phyloP scores from a whole-genome alignment of 2,888 invertebrate species.

The Acrobasis repandana region DNA sequence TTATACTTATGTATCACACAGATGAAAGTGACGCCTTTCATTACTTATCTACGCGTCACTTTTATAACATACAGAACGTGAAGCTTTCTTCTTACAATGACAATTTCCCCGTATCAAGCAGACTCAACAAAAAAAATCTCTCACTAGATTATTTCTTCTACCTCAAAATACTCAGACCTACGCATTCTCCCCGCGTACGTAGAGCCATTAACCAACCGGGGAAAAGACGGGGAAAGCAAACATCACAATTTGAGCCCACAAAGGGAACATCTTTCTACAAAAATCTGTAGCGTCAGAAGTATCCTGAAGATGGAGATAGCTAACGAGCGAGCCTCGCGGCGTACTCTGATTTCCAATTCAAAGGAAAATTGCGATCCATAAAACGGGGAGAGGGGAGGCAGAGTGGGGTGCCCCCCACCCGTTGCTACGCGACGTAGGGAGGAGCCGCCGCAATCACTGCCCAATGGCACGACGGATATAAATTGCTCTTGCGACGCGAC shows the following conservation, averaged over 20 bases:
- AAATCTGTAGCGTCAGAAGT: slow-evolving; percentile 73
- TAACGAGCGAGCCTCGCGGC: slow-evolving; percentile 75
- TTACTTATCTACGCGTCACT: too few relatives aligned
- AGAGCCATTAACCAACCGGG: slow-evolving; percentile 23
- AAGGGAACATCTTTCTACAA: slow-evolving; percentile 72
- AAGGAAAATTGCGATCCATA: slow-evolving; percentile 84
- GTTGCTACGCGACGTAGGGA: slow-evolving; percentile 86
- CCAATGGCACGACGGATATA: slow-evolving; percentile 84
- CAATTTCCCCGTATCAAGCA: too few relatives aligned
- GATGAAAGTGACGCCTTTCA: too few relatives aligned
- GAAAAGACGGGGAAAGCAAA: slow-evolving; percentile 51
- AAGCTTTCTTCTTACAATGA: too few relatives aligned
- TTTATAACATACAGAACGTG: too few relatives aligned
- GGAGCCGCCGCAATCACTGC: slow-evolving; percentile 83
- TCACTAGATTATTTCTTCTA: slow-evolving; percentile 24
- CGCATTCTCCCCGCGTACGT: slow-evolving; percentile 28
- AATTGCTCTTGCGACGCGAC: slow-evolving; percentile 81
- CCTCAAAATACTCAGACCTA: slow-evolving; percentile 35
- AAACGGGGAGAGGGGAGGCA: slow-evolving; percentile 60
- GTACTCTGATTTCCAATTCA: slow-evolving; percentile 83
- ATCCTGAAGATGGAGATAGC: slow-evolving; percentile 75
- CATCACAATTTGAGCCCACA: slow-evolving; percentile 60
- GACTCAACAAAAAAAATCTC: background rate
- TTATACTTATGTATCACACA: too few relatives aligned
- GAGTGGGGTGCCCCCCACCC: slow-evolving; percentile 64